These are phyloP conservation scores for Agapostemon virescens DNA, from an alignment of 2,888 invertebrate species.

Conservation along the genomic window DNA sequence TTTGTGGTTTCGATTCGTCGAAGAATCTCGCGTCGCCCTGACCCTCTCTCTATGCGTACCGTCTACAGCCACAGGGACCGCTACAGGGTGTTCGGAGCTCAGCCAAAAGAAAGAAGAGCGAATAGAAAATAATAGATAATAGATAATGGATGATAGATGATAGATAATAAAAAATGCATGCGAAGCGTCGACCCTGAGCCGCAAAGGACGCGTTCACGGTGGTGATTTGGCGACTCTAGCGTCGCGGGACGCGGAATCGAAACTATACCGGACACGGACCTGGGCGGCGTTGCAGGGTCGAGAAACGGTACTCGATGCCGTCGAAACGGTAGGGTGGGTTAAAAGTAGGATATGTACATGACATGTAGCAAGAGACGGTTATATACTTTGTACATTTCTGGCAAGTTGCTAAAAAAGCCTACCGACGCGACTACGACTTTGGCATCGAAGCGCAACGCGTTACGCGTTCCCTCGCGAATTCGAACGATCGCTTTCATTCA, in stretches of 20 bases:
- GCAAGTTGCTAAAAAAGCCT: slow-evolving; percentile 57
- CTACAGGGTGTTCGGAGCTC: slow-evolving; percentile 74
- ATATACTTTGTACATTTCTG: slow-evolving; percentile 51
- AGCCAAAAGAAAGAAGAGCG: slow-evolving; percentile 76
- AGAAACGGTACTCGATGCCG: slow-evolving; percentile 46
- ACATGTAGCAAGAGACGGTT: slow-evolving; percentile 57
- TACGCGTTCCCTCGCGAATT: slow-evolving; percentile 44
- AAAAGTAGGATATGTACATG: slow-evolving; percentile 61
- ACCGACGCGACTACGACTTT: slow-evolving; percentile 40
- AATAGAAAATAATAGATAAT: slow-evolving; percentile 23
- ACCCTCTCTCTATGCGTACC: slow-evolving; percentile 19
- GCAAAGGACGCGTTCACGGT: not conserved
- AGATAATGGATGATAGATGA: slow-evolving; percentile 48
- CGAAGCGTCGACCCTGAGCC: slow-evolving; percentile 52
- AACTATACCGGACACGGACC: not conserved
- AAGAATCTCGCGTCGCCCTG: slow-evolving; percentile 45
- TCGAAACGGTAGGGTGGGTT: slow-evolving; percentile 51
- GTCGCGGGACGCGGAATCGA: too few relatives aligned
- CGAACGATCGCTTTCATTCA: slow-evolving; percentile 53
- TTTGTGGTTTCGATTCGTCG: not conserved
- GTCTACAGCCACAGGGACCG: slow-evolving; percentile 30
- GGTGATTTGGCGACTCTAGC: not conserved
- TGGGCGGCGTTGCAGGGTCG: not conserved
- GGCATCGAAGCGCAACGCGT: slow-evolving; percentile 50
- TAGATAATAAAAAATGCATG: slow-evolving; percentile 63